Percentiles rank a stretch among this genome's conserved stretches.
Conservation (phyloP, 2,888 invertebrate genomes). For the Caenorhabditis imperialis region DNA sequence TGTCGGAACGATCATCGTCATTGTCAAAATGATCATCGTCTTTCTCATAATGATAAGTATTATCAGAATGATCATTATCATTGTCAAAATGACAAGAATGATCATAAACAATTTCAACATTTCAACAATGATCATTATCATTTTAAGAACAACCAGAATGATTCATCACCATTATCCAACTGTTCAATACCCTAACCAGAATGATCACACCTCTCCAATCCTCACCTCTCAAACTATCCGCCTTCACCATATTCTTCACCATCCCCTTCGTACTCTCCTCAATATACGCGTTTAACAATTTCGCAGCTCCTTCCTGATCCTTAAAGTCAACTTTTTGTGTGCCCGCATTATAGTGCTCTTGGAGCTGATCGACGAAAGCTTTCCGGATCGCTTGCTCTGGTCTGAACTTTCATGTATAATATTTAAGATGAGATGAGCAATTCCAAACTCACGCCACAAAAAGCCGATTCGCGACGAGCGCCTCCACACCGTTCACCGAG, state of each 20-base stretch:
- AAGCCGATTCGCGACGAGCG: constrained; percentile 39
- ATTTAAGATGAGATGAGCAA: no score
- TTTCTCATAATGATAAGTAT: no score
- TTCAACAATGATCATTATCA: no score
- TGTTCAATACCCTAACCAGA: no score
- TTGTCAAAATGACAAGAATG: no score
- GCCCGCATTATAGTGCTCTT: constrained; percentile 31
- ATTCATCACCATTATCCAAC: no score
- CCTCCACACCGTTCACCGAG: constrained; percentile 40
- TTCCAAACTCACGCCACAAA: constrained; percentile 50
- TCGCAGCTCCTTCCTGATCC: constrained; percentile 17
- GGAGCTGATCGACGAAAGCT: constrained; percentile 22
- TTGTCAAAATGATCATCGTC: no score
- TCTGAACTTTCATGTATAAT: constrained; percentile 8
- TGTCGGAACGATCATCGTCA: no score
- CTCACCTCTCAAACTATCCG: constrained; percentile 35
- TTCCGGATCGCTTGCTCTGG: constrained; percentile 39
- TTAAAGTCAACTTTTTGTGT: constrained; percentile 30
- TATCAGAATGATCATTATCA: no score
- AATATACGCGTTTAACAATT: constrained; percentile 26
- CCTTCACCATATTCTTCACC: constrained; percentile 25
- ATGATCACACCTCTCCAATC: no score
- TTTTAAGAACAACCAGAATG: no score
- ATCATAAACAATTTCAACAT: no score
- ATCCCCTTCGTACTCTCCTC: constrained; percentile 30